phyloP scores from a whole-genome alignment of 2,888 invertebrate species.

The Acanthosepion lycidas region DNA sequence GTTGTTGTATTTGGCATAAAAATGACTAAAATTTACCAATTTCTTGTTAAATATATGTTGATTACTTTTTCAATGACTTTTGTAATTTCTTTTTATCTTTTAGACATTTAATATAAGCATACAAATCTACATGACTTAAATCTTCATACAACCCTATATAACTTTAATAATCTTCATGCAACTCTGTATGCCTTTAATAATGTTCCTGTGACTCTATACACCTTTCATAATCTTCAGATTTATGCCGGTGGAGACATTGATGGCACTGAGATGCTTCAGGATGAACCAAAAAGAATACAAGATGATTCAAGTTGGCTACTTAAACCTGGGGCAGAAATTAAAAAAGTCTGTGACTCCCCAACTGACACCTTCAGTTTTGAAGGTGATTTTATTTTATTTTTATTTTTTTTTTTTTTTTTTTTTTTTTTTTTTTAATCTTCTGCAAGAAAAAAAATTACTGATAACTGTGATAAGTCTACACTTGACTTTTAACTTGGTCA shows the following conservation, averaged over 20 bases:
- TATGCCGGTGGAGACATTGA: slow-evolving; percentile 73
- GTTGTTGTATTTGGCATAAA: too few species aligned
- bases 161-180: too few species aligned
- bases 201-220: too few species aligned
- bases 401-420: not conserved
- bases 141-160: too few species aligned
- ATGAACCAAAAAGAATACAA: slow-evolving; percentile 62
- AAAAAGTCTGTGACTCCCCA: slow-evolving; percentile 68
- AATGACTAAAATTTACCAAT: too few species aligned
- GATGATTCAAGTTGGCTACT: slow-evolving; percentile 72
- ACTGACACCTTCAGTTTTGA: slow-evolving; percentile 69
- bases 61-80: not conserved
- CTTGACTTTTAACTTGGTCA: too few species aligned
- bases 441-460: too few species aligned
- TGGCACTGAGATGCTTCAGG: slow-evolving; percentile 68
- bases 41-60: too few species aligned
- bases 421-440: not conserved
- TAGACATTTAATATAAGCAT: too few species aligned
- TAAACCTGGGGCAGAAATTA: slow-evolving; percentile 70
- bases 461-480: too few species aligned
- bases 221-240: slow-evolving; percentile 61
- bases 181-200: too few species aligned
- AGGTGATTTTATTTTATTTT: slow-evolving; percentile 57
- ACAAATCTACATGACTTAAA: too few species aligned
- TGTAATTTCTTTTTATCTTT: not conserved